These are phyloP conservation scores for Andricus quercusramuli DNA, from an alignment of 2,888 invertebrate genomes.

Conservation along the genomic window DNA sequence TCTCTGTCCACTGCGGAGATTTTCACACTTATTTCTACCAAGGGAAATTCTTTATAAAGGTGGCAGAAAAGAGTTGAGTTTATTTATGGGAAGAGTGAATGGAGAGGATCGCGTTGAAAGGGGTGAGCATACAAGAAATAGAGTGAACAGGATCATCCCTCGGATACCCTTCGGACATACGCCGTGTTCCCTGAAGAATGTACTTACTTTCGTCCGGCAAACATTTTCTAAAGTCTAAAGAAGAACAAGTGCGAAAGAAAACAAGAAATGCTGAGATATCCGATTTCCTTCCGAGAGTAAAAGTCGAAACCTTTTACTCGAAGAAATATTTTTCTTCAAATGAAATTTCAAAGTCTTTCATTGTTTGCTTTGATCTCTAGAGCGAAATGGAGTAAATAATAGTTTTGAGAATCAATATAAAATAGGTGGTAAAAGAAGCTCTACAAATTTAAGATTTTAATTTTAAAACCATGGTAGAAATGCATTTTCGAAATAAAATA, in stretches of 20 bases:
- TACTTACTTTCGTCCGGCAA: constrained; percentile 39
- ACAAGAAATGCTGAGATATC: constrained; percentile 32
- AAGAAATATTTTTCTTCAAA: constrained; percentile 32
- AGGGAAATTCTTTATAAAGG: constrained; percentile 34
- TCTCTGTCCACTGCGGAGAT: constrained; percentile 1
- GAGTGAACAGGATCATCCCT: constrained; percentile 47
- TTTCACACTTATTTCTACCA: constrained; percentile 30
- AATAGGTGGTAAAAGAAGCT: background rate
- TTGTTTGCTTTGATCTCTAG: background rate
- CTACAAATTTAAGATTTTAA: too few species aligned
- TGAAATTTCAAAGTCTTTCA: background rate
- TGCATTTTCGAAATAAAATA: too few species aligned
- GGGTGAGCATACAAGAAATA: constrained; percentile 44
- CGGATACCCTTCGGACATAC: constrained; percentile 38
- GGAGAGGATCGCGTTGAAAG: constrained; percentile 22
- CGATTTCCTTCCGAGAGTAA: constrained; percentile 29
- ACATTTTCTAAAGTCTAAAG: constrained; percentile 27
- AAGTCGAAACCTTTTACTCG: constrained; percentile 13
- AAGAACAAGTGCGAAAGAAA: constrained; percentile 39
- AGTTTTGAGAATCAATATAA: background rate
- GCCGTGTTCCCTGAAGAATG: constrained; percentile 37
- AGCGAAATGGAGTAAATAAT: background rate
- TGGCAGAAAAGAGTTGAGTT: constrained; percentile 36
- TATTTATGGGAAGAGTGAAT: constrained; percentile 38
- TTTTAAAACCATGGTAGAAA: too few species aligned